phyloP scores from a whole-genome alignment of 2,797 vertebrate species.

The Thripadectes ignobilis region DNA sequence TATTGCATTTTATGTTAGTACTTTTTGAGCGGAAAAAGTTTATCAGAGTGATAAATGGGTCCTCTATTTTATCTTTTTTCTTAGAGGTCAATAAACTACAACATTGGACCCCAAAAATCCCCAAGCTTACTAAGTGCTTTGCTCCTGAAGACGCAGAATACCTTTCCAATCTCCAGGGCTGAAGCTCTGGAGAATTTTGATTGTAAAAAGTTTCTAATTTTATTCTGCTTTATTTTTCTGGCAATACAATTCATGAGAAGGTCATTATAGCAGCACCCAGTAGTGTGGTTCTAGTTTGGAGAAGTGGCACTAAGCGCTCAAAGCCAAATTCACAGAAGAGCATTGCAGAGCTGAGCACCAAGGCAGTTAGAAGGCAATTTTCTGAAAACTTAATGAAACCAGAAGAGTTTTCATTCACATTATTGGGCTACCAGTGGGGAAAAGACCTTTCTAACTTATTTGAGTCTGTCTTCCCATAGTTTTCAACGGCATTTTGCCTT shows the following conservation, averaged over 20 bases:
- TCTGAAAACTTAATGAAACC: constrained; percentile 25
- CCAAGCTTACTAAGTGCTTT: neutral
- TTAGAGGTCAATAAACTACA: neutral
- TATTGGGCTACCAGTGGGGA: neutral
- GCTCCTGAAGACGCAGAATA: neutral
- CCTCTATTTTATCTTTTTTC: neutral
- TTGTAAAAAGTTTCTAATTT: constrained; percentile 56
- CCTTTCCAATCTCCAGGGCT: neutral
- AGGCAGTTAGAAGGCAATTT: constrained; percentile 12
- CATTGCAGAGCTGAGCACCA: neutral
- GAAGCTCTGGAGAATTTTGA: constrained; percentile 31
- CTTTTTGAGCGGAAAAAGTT: neutral
- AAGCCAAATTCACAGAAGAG: constrained; percentile 12
- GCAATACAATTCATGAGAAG: constrained; percentile 48
- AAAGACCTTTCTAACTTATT: neutral
- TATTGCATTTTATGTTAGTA: neutral
- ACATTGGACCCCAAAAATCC: neutral
- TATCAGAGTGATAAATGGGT: neutral
- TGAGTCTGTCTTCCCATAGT: neutral
- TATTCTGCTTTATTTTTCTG: constrained; percentile 42
- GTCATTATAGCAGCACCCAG: constrained; percentile 51
- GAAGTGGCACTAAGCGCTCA: neutral
- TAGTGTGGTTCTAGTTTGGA: constrained; percentile 28
- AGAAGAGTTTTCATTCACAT: neutral
- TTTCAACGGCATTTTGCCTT: neutral